Conservation (phyloP, 2,888 invertebrate genomes). For the Andrena chrysosceles region DNA sequence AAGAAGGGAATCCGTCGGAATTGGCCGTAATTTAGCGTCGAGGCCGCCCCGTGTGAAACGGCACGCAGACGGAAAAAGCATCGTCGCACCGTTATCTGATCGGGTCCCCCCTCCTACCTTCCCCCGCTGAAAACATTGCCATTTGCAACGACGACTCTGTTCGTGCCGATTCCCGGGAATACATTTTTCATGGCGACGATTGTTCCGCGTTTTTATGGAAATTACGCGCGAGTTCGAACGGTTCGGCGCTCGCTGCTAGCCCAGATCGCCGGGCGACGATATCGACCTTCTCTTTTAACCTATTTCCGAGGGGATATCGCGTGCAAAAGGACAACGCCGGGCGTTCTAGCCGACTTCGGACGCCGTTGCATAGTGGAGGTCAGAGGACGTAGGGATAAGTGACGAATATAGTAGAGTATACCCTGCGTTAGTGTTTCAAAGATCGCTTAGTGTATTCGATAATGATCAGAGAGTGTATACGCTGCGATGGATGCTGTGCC, state of each 20-base stretch:
- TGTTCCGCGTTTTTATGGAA: conserved; percentile 56
- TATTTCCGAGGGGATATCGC: conserved; percentile 13
- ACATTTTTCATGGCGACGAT: conserved; percentile 53
- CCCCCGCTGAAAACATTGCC: conserved; percentile 29
- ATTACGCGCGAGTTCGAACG: conserved; percentile 29
- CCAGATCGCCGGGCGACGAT: conserved; percentile 27
- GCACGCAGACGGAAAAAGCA: conserved; percentile 21
- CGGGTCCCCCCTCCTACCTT: not conserved
- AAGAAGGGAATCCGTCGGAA: conserved; percentile 6
- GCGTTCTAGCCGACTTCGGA: not conserved
- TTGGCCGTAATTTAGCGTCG: conserved; percentile 25
- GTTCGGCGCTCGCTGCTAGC: not conserved
- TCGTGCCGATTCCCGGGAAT: conserved; percentile 41
- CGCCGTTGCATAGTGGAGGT: not conserved
- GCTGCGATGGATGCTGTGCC: no score
- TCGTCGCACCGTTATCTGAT: conserved; percentile 44
- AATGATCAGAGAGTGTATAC: no score
- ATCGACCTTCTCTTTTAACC: conserved; percentile 54
- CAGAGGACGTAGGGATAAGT: not conserved
- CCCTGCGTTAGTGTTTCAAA: no score
- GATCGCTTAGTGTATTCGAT: no score
- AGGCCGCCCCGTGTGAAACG: conserved; percentile 35
- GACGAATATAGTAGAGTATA: not conserved
- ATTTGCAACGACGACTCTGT: conserved; percentile 29
- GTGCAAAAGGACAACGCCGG: conserved; percentile 5